phyloP scores from a whole-genome alignment of 2,888 invertebrate species.

The Apamea crenata region DNA sequence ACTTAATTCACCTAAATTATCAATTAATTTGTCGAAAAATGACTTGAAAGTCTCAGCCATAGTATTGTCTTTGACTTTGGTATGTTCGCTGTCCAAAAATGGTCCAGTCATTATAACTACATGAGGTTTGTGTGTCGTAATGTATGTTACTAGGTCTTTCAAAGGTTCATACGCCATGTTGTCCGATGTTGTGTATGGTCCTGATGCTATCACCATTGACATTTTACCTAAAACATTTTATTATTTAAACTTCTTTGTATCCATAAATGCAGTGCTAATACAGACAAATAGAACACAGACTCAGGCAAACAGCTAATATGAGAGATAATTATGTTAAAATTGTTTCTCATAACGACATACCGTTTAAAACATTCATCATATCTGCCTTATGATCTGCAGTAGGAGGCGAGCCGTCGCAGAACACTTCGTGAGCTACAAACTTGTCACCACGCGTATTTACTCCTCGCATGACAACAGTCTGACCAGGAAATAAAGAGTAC shows the following conservation, averaged over 20 bases:
- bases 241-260: not conserved
- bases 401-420: slow-evolving; percentile 87
- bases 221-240: slow-evolving; percentile 84
- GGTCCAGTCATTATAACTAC: slow-evolving; percentile 96
- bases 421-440: slow-evolving; percentile 92
- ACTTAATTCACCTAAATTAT: slow-evolving; percentile 91
- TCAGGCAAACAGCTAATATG: not conserved
- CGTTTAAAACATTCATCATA: slow-evolving; percentile 82
- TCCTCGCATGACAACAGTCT: slow-evolving; percentile 94
- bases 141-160: slow-evolving; percentile 93
- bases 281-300: not conserved
- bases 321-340: not conserved
- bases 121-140: slow-evolving; percentile 93
- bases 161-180: slow-evolving; percentile 95
- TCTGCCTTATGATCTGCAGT: slow-evolving; percentile 77
- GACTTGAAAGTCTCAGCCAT: slow-evolving; percentile 93
- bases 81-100: slow-evolving; percentile 94
- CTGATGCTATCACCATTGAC: slow-evolving; percentile 94
- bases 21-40: slow-evolving; percentile 93
- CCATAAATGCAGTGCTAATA: not conserved
- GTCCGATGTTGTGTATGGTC: slow-evolving; percentile 95
- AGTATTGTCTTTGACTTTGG: slow-evolving; percentile 90
- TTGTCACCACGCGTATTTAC: slow-evolving; percentile 92
- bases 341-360: slow-evolving; percentile 62
- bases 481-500: slow-evolving; percentile 94